A percentile compares a stretch with the other conserved stretches of the same genome.
Conservation (phyloP, 2,113 vertebrate species). For the Echinops telfairi region DNA sequence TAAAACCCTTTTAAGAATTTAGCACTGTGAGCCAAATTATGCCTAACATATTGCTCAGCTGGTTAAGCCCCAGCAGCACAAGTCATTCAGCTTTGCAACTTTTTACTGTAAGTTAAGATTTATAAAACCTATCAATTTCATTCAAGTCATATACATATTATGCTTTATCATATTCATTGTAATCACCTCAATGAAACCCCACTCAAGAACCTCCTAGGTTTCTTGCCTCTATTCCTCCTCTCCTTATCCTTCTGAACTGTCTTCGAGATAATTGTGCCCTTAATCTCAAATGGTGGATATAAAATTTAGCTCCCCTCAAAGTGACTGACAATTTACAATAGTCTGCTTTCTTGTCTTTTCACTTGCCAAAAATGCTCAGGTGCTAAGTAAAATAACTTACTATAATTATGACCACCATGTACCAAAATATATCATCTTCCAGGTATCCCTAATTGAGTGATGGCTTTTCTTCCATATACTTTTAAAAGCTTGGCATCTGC, state of each 20-base stretch:
- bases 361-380: not conserved
- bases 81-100: not conserved
- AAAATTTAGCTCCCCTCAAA: slow-evolving; percentile 48
- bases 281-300: not conserved
- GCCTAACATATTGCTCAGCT: slow-evolving; percentile 47
- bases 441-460: slow-evolving; percentile 6
- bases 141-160: too few relatives aligned
- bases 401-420: not conserved
- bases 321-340: slow-evolving; percentile 44
- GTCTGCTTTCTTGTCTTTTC: slow-evolving; percentile 1
- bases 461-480: slow-evolving; percentile 3
- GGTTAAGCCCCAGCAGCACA: slow-evolving; percentile 9
- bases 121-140: too few relatives aligned
- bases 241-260: not conserved
- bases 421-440: slow-evolving; percentile 25
- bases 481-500: slow-evolving; percentile 28
- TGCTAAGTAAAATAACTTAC: slow-evolving; percentile 50
- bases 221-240: too few relatives aligned
- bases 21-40: slow-evolving; percentile 16
- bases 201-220: too few relatives aligned
- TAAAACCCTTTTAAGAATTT: slow-evolving; percentile 3
- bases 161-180: too few relatives aligned
- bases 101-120: too few relatives aligned
- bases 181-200: too few relatives aligned
- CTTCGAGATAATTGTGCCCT: too few relatives aligned